Percentiles rank a stretch among this genome's conserved stretches.
Evolutionary conservation across 2,888 invertebrate genomes (phyloP).

Genomic region (Philereme vetulata): DNA sequence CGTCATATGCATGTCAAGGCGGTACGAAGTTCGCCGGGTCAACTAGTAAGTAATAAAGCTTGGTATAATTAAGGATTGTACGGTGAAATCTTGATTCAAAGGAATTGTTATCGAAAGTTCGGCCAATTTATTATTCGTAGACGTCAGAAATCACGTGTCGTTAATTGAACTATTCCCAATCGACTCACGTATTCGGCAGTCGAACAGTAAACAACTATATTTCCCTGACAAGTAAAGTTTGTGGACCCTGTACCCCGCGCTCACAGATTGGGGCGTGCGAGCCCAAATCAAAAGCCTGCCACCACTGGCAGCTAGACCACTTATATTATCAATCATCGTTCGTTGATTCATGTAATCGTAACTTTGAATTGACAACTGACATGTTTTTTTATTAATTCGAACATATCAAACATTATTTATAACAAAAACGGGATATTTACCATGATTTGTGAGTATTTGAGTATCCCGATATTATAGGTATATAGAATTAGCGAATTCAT

Average conservation of each 20-base stretch:
- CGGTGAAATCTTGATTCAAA: conserved; percentile 19
- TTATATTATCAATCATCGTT: not conserved
- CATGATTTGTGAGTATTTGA: too few relatives aligned
- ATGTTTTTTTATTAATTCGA: too few relatives aligned
- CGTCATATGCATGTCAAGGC: too few relatives aligned
- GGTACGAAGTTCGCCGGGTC: too few relatives aligned
- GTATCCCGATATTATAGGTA: too few relatives aligned
- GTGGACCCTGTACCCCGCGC: conserved; percentile 38
- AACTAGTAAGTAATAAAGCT: conserved; percentile 24
- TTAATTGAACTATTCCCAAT: conserved; percentile 59
- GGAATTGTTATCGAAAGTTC: conserved; percentile 25
- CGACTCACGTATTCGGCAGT: conserved; percentile 55
- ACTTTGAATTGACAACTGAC: too few relatives aligned
- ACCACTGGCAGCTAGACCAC: conserved; percentile 10
- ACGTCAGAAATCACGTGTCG: conserved; percentile 49
- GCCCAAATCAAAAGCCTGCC: conserved; percentile 6
- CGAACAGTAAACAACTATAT: conserved; percentile 59
- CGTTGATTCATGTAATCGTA: too few relatives aligned
- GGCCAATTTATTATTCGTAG: conserved; percentile 27
- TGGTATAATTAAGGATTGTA: conserved; percentile 25
- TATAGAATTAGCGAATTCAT: too few relatives aligned
- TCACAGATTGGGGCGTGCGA: conserved; percentile 45
- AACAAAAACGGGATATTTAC: too few relatives aligned
- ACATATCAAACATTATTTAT: too few relatives aligned
- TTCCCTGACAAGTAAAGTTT: conserved; percentile 62